Evolutionary conservation across 2,888 invertebrate species (phyloP), one percentile per base, ranked within the genome.

Genomic region (Rhamphomyia laevipes): DNA sequence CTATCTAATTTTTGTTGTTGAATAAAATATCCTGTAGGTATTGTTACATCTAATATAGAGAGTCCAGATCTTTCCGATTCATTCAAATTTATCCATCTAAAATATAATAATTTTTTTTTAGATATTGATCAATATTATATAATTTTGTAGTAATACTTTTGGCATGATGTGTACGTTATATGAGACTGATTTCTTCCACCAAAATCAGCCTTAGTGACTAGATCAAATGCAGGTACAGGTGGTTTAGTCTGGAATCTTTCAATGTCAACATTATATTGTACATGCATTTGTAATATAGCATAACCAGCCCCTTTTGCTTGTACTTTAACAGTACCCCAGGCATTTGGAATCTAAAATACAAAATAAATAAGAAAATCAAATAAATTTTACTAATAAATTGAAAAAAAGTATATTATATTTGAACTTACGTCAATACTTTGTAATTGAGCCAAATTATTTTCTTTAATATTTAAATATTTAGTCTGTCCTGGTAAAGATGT

Each of bases 301-400:
- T 87, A 88, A n/a, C 95, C 95, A 4, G 90, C 87, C 55, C 95
- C 96, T 64, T 84, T 85, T 0, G 90, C 93, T 58, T 88, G 84
- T 43, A 94, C 90, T 70, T 90, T 87, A 35, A 95, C 88, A 1
- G 90, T 91, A 61, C 95, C 95, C 87, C 90, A 95, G 43, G 93
- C 93, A 61, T 86, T 81, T 0, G 91, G 90, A 66, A 93, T 89
- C 85, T 86, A 59, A 12, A 16, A 44, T 12, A n/a, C 17, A n/a
- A 17, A 12, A 46, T 45, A 47, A 44, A 43, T 43, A 18, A 40
- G 35, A 42, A 17, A 38, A 43, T 18, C 1, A 31, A 35, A 12
- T 27, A 41, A 6, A 41, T 16, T 21, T 2, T 37, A 15, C 33
- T 2, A 46, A 17, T 33, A 37, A 13, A 16, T 48, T 38, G 2